phyloP scores from a whole-genome alignment of 2,888 invertebrate genomes.

The Keiferia lycopersicella region DNA sequence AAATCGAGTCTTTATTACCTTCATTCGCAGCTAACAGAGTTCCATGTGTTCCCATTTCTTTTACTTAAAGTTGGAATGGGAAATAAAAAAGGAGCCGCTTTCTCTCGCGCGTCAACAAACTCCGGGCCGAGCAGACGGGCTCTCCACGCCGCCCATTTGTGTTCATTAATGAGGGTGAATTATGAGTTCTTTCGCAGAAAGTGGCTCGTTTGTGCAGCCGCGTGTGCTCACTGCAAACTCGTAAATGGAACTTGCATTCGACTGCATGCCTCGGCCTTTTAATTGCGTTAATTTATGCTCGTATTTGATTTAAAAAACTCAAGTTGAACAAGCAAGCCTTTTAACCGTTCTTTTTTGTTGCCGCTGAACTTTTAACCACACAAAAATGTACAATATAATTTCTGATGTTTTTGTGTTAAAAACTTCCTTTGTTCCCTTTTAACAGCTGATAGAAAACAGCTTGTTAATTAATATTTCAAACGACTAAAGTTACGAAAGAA shows the following conservation, averaged over 20 bases:
- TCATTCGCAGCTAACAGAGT: too few relatives aligned
- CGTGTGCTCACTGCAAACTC: conserved; percentile 30
- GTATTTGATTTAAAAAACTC: not conserved
- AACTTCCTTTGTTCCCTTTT: not conserved
- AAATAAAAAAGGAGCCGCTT: conserved; percentile 44
- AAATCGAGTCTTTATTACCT: too few relatives aligned
- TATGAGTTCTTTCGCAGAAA: conserved; percentile 42
- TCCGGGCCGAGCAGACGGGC: conserved; percentile 23
- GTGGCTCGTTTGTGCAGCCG: conserved; percentile 37
- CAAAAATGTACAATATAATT: not conserved
- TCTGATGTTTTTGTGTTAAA: not conserved
- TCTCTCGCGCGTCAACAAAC: conserved; percentile 53
- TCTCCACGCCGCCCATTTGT: conserved; percentile 41
- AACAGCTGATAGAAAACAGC: not conserved
- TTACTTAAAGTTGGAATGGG: conserved; percentile 26
- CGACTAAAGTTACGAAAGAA: conserved; percentile 34
- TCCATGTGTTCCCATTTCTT: too few relatives aligned
- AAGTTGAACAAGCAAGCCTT: not conserved
- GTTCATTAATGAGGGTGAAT: conserved; percentile 50
- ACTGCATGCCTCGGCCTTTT: conserved; percentile 2
- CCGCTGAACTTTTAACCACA: not conserved
- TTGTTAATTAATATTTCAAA: conserved; percentile 29
- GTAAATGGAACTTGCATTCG: conserved; percentile 18
- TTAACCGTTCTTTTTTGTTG: not conserved
- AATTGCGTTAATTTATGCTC: conserved; percentile 10